Conservation (phyloP, 2,888 invertebrate genomes). For the Thera britannica region DNA sequence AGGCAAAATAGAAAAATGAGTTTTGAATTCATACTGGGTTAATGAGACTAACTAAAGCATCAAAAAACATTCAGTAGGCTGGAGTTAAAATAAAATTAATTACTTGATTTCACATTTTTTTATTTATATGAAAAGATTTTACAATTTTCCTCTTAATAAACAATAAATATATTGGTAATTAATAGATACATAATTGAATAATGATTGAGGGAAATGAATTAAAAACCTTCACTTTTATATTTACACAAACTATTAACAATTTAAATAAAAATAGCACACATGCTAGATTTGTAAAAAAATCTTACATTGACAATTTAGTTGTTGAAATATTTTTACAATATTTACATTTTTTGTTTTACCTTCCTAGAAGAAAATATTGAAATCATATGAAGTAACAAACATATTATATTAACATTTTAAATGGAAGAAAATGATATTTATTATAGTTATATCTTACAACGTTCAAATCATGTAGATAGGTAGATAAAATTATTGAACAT, state of each 20-base stretch:
- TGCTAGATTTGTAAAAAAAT: conserved; percentile 65
- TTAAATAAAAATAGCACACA: conserved; percentile 58
- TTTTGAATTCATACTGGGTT: too few relatives aligned
- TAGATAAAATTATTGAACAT: conserved; percentile 22
- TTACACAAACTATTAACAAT: conserved; percentile 77
- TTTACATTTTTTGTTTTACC: conserved; percentile 58
- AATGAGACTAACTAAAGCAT: too few relatives aligned
- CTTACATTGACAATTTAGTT: conserved; percentile 47
- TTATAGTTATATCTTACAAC: conserved; percentile 1
- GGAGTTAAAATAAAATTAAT: neutral
- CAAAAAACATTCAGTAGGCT: too few relatives aligned
- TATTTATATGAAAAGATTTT: conserved; percentile 81
- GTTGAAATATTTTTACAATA: conserved; percentile 69
- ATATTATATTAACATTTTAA: neutral
- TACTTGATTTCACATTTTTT: conserved; percentile 56
- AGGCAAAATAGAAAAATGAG: neutral
- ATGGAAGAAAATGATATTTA: neutral
- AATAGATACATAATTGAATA: conserved; percentile 62
- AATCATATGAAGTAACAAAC: neutral
- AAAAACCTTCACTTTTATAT: conserved; percentile 65
- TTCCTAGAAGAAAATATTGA: conserved; percentile 12
- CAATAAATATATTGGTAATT: conserved; percentile 76
- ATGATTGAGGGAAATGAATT: conserved; percentile 76
- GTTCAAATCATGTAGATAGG: conserved; percentile 24
- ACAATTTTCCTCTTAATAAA: conserved; percentile 74